Percentiles rank a stretch among this genome's conserved stretches.
Conservation (phyloP, 2,888 invertebrate genomes). For the Parascotia fuliginaria region DNA sequence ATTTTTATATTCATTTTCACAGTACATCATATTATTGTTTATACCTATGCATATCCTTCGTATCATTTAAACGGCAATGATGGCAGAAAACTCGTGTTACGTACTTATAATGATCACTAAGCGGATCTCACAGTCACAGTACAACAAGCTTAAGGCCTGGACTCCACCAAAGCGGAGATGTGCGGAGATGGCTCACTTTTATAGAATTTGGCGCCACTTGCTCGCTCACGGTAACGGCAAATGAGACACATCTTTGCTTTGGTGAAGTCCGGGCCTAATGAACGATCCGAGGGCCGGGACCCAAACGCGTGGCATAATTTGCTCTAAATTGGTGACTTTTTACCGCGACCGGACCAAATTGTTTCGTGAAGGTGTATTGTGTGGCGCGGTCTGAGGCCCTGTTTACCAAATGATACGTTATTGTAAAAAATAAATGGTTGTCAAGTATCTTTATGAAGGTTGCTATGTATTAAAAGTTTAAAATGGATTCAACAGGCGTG, state of each 20-base stretch:
- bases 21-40: background rate
- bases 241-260: too few relatives aligned
- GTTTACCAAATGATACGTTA: conserved; percentile 8
- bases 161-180: too few relatives aligned
- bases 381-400: conserved; percentile 2
- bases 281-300: background rate
- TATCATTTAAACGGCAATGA: background rate
- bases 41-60: background rate
- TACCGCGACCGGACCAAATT: conserved; percentile 12
- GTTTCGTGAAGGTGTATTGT: conserved; percentile 16
- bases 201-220: too few relatives aligned
- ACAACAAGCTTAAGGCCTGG: conserved; percentile 13
- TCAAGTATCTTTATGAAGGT: conserved; percentile 8
- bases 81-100: background rate
- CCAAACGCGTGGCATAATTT: conserved; percentile 12
- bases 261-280: too few relatives aligned
- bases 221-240: too few relatives aligned
- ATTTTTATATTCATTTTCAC: too few relatives aligned
- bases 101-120: conserved; percentile 5
- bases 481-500: conserved; percentile 11
- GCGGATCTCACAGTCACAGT: conserved; percentile 5
- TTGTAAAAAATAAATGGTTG: conserved; percentile 11
- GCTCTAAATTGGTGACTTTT: conserved; percentile 18
- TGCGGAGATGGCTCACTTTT: too few relatives aligned
- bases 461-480: conserved; percentile 5